Conservation (phyloP, 2,888 invertebrate species). For the Rhyacophila evoluta region DNA sequence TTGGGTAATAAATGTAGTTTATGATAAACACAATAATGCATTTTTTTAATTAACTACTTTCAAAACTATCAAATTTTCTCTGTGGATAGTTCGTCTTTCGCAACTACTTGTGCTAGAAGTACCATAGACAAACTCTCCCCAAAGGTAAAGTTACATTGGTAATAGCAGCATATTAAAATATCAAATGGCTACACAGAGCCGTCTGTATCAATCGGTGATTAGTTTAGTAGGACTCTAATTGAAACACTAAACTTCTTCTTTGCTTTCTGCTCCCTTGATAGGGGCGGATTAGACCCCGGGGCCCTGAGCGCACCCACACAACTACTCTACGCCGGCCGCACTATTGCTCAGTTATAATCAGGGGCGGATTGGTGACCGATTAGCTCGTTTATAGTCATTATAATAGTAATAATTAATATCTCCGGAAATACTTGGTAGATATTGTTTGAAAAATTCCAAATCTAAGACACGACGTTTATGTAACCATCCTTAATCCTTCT, state of each 20-base stretch:
- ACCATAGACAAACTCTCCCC: not conserved
- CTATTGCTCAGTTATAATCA: not conserved
- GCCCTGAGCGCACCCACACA: slow-evolving; percentile 28
- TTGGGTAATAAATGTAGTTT: not conserved
- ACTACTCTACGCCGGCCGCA: not conserved
- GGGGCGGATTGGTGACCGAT: not conserved
- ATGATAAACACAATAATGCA: not conserved
- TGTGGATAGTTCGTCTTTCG: not conserved
- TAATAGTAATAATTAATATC: too few species aligned
- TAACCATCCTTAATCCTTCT: too few species aligned
- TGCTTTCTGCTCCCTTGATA: slow-evolving; percentile 21
- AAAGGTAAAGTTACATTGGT: not conserved
- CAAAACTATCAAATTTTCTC: not conserved
- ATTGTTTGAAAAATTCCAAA: too few species aligned
- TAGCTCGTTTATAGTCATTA: too few species aligned
- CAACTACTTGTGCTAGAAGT: not conserved
- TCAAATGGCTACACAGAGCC: not conserved
- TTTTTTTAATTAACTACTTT: not conserved
- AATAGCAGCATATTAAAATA: not conserved
- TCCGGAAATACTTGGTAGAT: too few species aligned
- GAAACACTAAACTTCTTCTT: slow-evolving; percentile 21
- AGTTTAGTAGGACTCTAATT: slow-evolving; percentile 18
- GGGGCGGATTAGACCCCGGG: slow-evolving; percentile 10
- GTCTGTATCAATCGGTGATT: slow-evolving; percentile 22
- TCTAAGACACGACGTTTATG: too few species aligned